Evolutionary conservation across 2,888 invertebrate species (phyloP).

Genomic region (Enchytraeus crypticus): DNA sequence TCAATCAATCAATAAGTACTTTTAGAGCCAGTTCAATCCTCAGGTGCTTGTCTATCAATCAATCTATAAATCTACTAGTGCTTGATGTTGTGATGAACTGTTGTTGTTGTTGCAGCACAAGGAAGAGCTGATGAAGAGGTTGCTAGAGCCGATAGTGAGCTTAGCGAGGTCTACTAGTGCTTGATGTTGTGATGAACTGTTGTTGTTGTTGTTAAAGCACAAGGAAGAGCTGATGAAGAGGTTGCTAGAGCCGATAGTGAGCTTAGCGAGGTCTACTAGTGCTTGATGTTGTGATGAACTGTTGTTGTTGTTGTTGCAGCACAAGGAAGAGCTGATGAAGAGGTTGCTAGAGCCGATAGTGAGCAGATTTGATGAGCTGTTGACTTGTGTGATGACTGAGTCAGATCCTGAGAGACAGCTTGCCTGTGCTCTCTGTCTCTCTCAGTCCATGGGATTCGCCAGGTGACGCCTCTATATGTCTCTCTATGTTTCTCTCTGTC

Average conservation of each 20-base stretch:
- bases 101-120: constrained; percentile 45
- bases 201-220: too few species aligned
- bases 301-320: too few species aligned
- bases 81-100: not conserved
- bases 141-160: constrained; percentile 51
- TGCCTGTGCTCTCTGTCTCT: constrained; percentile 47
- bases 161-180: too few species aligned
- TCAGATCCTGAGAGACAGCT: constrained; percentile 41
- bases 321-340: constrained; percentile 50
- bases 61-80: not conserved
- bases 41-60: constrained; percentile 49
- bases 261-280: too few species aligned
- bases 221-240: constrained; percentile 50
- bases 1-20: not conserved
- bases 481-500: not conserved
- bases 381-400: constrained; percentile 43
- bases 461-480: constrained; percentile 35
- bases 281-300: too few species aligned
- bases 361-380: constrained; percentile 46
- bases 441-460: constrained; percentile 53
- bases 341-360: constrained; percentile 51
- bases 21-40: constrained; percentile 47
- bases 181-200: too few species aligned
- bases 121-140: constrained; percentile 48
- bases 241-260: constrained; percentile 50